Base-by-base conservation (phyloP, 2,797 vertebrate genomes). In the Sarcophilus harrisii region DNA sequence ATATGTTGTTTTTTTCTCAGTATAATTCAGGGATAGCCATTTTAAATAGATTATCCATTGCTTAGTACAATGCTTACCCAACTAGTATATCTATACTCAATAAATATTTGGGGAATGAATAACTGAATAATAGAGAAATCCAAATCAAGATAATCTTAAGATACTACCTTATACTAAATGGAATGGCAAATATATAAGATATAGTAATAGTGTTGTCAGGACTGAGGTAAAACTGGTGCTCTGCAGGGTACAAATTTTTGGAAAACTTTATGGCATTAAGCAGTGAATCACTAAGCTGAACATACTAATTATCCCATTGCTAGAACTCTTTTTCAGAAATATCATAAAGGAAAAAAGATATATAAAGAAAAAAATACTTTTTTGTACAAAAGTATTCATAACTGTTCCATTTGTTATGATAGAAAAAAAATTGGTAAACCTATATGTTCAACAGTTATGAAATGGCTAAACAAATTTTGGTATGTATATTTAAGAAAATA, bases 101-200 rank as follows among this genome's bases (percentile, higher is more conserved):
- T 60, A 89, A 94, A 94, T 27, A 38, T 94, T 94, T 96, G 18
- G 58, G 94, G 62, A 93, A 91, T 54, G 13, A 92, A n/a, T 93
- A 52, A 89, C 38, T 81, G 38, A 81, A 81, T 45, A 81, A 81
- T 27, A 24, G n/a, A 45, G 38, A 45, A 81, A 45, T 81, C 24
- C 73, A 81, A 81, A 81, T 30, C 6, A 81, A 81, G 38, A 81
- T 45, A 81, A 81, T 18, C 6, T 81, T 81, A 45, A 45, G 38
- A 24, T 81, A 27, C 16, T 21, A 45, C 9, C 66, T 81, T 81
- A 24, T 38, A 45, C 66, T 81, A 18, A 38, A 38, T 21, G 21
- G 66, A 81, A 81, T 45, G n/a, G 8, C n/a, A 81, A 45, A 81
- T 45, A 81, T 81, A 27, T 81, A 81, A 81, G 21, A 81, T 81